Conservation (phyloP, 2,888 invertebrate genomes). For the Pollenia griseotomentosa region DNA sequence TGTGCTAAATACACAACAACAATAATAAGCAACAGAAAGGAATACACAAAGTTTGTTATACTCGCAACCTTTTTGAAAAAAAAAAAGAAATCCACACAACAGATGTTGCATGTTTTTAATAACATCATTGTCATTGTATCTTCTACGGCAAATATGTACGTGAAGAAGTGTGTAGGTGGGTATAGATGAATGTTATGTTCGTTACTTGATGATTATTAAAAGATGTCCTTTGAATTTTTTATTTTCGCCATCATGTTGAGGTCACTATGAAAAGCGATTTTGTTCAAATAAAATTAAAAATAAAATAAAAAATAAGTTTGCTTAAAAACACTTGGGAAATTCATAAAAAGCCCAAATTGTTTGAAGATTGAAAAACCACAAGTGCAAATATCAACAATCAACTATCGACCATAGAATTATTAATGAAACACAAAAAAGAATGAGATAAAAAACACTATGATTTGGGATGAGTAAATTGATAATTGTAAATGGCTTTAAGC, state of each 20-base stretch:
- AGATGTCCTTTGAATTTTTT: constrained; percentile 72
- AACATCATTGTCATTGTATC: constrained; percentile 64
- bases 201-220: constrained; percentile 69
- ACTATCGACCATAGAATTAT: constrained; percentile 40
- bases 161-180: constrained; percentile 4
- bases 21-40: constrained; percentile 19
- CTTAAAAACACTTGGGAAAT: constrained; percentile 64
- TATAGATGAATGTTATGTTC: constrained; percentile 40
- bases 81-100: constrained; percentile 42
- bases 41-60: neutral
- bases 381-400: constrained; percentile 54
- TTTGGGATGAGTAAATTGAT: neutral
- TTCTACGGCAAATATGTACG: constrained; percentile 6
- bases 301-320: constrained; percentile 30
- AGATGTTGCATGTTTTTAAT: constrained; percentile 69
- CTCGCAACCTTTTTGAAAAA: constrained; percentile 38
- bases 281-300: neutral
- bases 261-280: constrained; percentile 36
- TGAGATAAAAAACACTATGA: neutral
- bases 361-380: constrained; percentile 52
- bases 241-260: constrained; percentile 54
- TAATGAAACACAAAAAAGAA: constrained; percentile 26
- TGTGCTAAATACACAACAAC: constrained; percentile 45
- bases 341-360: constrained; percentile 44
- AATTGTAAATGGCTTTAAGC: neutral